These are phyloP conservation scores for Pristionchus arcanus DNA, from an alignment of 2,888 invertebrate genomes.

Conservation along the genomic window DNA sequence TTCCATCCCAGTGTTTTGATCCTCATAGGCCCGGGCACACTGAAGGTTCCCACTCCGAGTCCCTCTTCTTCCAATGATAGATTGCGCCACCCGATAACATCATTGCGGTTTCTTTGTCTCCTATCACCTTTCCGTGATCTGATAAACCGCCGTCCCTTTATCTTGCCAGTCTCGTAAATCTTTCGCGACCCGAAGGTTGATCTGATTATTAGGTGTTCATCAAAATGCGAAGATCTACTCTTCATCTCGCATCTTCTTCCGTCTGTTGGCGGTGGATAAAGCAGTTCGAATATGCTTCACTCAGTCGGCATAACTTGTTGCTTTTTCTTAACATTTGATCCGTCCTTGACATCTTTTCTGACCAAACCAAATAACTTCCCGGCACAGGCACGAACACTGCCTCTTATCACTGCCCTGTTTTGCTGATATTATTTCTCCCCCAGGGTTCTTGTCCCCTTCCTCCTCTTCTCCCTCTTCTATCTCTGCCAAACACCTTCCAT, in stretches of 20 bases:
- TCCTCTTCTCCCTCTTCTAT: background rate
- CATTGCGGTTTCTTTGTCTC: background rate
- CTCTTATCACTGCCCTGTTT: background rate
- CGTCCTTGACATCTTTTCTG: too few species aligned
- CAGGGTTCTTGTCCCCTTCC: background rate
- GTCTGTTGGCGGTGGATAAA: background rate
- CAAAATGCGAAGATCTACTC: background rate
- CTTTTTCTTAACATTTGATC: background rate
- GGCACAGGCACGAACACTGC: background rate
- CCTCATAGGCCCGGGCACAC: too few species aligned
- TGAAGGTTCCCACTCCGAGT: too few species aligned
- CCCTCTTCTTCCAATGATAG: background rate
- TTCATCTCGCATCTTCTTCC: background rate
- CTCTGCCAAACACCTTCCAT: background rate
- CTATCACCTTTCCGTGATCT: background rate
- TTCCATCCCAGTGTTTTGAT: too few species aligned
- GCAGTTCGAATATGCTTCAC: background rate
- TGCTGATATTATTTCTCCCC: background rate
- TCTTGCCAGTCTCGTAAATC: constrained; percentile 20
- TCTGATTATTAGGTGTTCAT: background rate
- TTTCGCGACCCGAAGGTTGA: background rate
- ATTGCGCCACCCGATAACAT: constrained; percentile 28
- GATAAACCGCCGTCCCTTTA: background rate
- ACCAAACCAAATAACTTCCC: background rate
- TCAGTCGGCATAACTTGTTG: background rate